Percentiles rank a stretch among this genome's conserved stretches.
phyloP scores from a whole-genome alignment of 2,797 vertebrate genomes.

The Aplochiton taeniatus region DNA sequence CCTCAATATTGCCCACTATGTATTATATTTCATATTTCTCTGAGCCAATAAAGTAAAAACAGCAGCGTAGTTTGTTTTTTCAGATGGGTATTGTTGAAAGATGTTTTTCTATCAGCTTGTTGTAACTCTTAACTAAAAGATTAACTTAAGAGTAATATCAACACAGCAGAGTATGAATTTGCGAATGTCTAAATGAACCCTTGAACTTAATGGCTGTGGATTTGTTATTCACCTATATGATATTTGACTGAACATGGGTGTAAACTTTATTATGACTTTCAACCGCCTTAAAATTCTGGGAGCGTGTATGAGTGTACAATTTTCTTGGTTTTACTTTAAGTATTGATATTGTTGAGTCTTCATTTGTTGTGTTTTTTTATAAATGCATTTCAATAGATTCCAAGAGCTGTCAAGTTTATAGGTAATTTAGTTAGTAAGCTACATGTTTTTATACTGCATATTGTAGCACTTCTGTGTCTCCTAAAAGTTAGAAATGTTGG shows the following conservation, averaged over 20 bases:
- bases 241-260: slow-evolving; percentile 58
- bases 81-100: slow-evolving; percentile 62
- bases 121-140: slow-evolving; percentile 69
- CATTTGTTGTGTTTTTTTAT: slow-evolving; percentile 74
- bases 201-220: slow-evolving; percentile 77
- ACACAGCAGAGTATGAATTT: slow-evolving; percentile 65
- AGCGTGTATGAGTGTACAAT: slow-evolving; percentile 74
- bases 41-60: slow-evolving; percentile 50
- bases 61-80: slow-evolving; percentile 60
- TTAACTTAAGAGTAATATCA: slow-evolving; percentile 61
- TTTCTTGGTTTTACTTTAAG: slow-evolving; percentile 46
- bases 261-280: slow-evolving; percentile 74
- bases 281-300: slow-evolving; percentile 84
- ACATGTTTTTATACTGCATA: slow-evolving; percentile 84
- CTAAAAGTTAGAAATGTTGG: slow-evolving; percentile 73
- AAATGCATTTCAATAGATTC: slow-evolving; percentile 75
- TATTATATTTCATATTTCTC: slow-evolving; percentile 68
- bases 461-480: slow-evolving; percentile 85
- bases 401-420: slow-evolving; percentile 78
- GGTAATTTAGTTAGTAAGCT: slow-evolving; percentile 76
- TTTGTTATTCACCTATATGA: slow-evolving; percentile 69
- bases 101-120: slow-evolving; percentile 70
- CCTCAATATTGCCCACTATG: slow-evolving; percentile 68
- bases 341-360: slow-evolving; percentile 76
- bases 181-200: slow-evolving; percentile 73